phyloP scores from a whole-genome alignment of 2,888 invertebrate species.

The Mesochorus sp. region DNA sequence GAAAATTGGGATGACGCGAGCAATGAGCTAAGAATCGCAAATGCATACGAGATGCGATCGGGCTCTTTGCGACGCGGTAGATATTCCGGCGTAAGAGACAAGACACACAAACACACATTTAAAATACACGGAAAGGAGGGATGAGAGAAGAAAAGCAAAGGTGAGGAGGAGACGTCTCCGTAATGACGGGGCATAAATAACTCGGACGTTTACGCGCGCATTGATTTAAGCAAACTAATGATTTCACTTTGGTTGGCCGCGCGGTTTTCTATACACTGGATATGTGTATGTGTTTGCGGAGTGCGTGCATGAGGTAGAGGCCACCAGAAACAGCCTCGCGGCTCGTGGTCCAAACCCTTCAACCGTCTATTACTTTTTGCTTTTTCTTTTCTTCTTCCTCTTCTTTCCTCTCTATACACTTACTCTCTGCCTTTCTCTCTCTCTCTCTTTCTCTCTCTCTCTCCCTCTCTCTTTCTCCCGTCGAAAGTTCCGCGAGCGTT shows the following conservation, averaged over 20 bases:
- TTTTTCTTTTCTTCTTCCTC: conserved; percentile 26
- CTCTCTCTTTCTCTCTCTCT: background rate
- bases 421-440: no score
- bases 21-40: conserved; percentile 17
- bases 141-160: conserved; percentile 60
- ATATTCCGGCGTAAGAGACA: conserved; percentile 48
- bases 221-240: conserved; percentile 83
- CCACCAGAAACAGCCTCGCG: conserved; percentile 58
- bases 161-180: conserved; percentile 78
- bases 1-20: conserved; percentile 36
- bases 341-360: conserved; percentile 41
- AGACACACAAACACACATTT: conserved; percentile 38
- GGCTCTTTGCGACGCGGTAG: conserved; percentile 12
- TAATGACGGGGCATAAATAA: conserved; percentile 82
- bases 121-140: conserved; percentile 33
- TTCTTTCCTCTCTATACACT: conserved; percentile 4
- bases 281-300: conserved; percentile 7
- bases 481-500: conserved; percentile 40
- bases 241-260: conserved; percentile 81
- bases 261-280: conserved; percentile 31
- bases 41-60: conserved; percentile 25
- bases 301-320: conserved; percentile 40
- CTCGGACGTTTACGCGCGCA: conserved; percentile 82
- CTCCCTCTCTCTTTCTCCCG: conserved; percentile 1
- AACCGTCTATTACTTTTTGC: background rate